Conservation (phyloP, 2,888 invertebrate species). For the Gastracanthus pulcherrimus region DNA sequence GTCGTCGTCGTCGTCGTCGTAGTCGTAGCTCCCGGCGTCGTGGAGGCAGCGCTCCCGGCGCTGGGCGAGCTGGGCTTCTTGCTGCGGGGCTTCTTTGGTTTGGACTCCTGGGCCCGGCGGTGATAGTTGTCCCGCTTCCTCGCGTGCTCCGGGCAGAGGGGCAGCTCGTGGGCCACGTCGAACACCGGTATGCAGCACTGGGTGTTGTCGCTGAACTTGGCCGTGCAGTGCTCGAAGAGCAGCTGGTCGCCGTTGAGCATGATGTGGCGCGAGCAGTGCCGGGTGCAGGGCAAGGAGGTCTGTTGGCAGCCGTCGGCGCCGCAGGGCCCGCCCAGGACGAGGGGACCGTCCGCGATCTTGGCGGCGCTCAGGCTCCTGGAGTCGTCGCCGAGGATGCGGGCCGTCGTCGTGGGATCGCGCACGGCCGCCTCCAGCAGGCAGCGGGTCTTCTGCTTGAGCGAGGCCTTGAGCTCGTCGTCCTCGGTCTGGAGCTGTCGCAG, state of each 20-base stretch:
- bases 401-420: slow-evolving; percentile 69
- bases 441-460: slow-evolving; percentile 68
- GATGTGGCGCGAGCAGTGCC: slow-evolving; percentile 91
- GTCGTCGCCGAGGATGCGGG: slow-evolving; percentile 62
- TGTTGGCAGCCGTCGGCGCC: slow-evolving; percentile 75
- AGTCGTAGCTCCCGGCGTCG: background rate
- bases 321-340: slow-evolving; percentile 72
- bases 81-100: slow-evolving; percentile 85
- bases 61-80: slow-evolving; percentile 81
- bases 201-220: slow-evolving; percentile 88
- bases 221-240: slow-evolving; percentile 88
- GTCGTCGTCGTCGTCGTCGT: background rate
- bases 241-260: slow-evolving; percentile 91
- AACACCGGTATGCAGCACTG: slow-evolving; percentile 89
- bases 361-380: slow-evolving; percentile 53
- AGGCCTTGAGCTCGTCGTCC: slow-evolving; percentile 68
- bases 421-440: slow-evolving; percentile 66
- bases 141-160: slow-evolving; percentile 91
- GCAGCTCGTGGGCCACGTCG: slow-evolving; percentile 88
- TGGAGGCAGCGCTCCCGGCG: slow-evolving; percentile 77
- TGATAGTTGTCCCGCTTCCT: slow-evolving; percentile 91
- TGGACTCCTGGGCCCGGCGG: slow-evolving; percentile 86
- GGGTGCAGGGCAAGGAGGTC: slow-evolving; percentile 86
- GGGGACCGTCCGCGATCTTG: slow-evolving; percentile 67
- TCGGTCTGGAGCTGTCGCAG: slow-evolving; percentile 77